Evolutionary conservation across 2,797 vertebrate species (phyloP), one percentile per base, ranked within the genome.

Genomic region (Alectoris magna): DNA sequence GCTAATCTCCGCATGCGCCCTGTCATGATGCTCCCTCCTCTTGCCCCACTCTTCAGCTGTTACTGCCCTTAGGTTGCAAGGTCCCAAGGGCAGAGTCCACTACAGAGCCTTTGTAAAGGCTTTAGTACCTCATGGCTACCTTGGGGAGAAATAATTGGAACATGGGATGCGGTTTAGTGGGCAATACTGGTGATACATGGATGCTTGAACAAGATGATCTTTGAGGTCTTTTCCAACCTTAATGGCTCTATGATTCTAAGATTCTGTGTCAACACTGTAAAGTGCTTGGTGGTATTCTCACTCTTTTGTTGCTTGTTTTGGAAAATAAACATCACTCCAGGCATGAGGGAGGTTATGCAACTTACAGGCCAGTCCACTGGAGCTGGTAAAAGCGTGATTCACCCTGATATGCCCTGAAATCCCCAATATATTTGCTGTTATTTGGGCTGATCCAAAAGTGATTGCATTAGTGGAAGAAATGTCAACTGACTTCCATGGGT

Each of bases 351-450:
- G 29, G 60, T 95, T 91, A 91, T 58, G 41, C 89, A 92, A 89
- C 7, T 73, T 21, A 36, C 18, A 68, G 92, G n/a, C 34, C 44
- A 39, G 39, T 64, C 14, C 15, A 4, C 11, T 29, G 26, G 2
- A 82, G 60, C 41, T 93, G 58, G 36, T 48, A 88, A 94, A 86
- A 60, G 74, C 67, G 11, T n/a, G 10, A 79, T 92, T 91, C 68
- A 9, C 60, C 38, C 31, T 0, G 2, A 84, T 86, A 79, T 92
- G 21, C 58, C 60, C 68, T 76, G 23, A 96, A 96, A 90, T 90
- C 43, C 14, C 29, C n/a, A 34, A 15, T 55, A 19, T 53, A 60
- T 88, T 59, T 90, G 43, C 44, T 88, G 38, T 9, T 55, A 69
- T 70, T 68, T 4, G 44, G 56, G 71, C 38, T 92, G 60, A 90